Percentiles rank a stretch among this genome's conserved stretches.
phyloP scores from a whole-genome alignment of 1,140 invertebrate species.

The Epicauta chinensis region DNA sequence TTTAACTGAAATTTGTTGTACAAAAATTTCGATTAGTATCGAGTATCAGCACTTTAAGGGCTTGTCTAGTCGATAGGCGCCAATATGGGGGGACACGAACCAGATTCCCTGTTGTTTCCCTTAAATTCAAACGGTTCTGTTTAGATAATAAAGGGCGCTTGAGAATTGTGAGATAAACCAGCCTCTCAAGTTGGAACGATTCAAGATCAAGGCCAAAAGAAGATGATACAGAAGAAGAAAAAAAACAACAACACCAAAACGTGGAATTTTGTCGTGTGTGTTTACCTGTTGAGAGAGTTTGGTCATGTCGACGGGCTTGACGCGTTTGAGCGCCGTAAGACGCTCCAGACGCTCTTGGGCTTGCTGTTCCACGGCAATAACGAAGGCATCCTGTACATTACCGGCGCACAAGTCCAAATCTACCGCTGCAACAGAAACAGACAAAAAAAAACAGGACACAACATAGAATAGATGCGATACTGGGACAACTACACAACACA shows the following conservation, averaged over 20 bases:
- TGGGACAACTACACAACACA: too few species aligned
- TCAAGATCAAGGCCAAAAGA: too few species aligned
- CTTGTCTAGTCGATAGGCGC: too few species aligned
- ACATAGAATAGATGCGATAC: not conserved
- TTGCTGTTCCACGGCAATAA: conserved; percentile 94
- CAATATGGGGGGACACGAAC: too few species aligned
- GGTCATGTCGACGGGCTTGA: conserved; percentile 92
- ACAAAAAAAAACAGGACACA: not conserved
- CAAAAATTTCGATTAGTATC: not conserved
- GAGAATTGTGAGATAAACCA: too few species aligned
- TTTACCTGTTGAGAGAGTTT: conserved; percentile 84
- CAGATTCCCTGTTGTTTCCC: too few species aligned
- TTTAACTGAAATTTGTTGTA: conserved; percentile 52
- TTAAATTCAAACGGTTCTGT: too few species aligned
- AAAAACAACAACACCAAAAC: not conserved
- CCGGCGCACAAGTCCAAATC: conserved; percentile 68
- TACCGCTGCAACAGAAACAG: conserved; percentile 64
- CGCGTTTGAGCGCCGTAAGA: conserved; percentile 81
- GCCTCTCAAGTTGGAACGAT: too few species aligned
- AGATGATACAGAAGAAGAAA: too few species aligned
- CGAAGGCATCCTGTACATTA: conserved; percentile 93
- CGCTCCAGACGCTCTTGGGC: conserved; percentile 82
- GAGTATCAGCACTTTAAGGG: too few species aligned
- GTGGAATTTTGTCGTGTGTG: not conserved
- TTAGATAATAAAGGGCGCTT: too few species aligned